A percentile compares a stretch with the other conserved stretches of the same genome.
Evolutionary conservation across 2,888 invertebrate genomes (phyloP).

Genomic region (Noctuana brunneofusca): DNA sequence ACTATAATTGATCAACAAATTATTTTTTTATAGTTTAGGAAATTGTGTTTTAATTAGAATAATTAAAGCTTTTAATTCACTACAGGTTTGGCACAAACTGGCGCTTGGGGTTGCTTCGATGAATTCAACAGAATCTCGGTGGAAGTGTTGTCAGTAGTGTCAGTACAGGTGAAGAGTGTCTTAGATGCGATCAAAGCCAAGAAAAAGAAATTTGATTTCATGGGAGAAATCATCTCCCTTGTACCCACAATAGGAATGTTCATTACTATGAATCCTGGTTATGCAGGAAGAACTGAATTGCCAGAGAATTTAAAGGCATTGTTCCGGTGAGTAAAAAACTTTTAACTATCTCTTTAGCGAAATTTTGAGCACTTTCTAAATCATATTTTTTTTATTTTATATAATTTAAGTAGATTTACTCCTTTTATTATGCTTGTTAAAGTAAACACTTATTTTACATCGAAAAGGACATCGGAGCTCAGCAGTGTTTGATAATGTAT

Average conservation of each 20-base stretch:
- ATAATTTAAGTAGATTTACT: no score
- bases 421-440: no score
- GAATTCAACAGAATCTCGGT: conserved; percentile 98
- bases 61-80: not conserved
- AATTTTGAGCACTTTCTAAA: no score
- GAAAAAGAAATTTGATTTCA: conserved; percentile 91
- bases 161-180: conserved; percentile 94
- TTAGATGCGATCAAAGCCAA: conserved; percentile 93
- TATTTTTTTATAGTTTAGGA: no score
- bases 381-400: no score
- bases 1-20: not conserved
- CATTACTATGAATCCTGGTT: conserved; percentile 98
- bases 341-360: no score
- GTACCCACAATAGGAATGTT: conserved; percentile 93
- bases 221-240: conserved; percentile 90
- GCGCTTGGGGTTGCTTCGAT: conserved; percentile 98
- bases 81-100: conserved; percentile 93
- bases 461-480: no score
- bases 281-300: conserved; percentile 94
- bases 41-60: no score
- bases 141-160: conserved; percentile 97
- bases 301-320: conserved; percentile 91
- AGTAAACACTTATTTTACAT: no score
- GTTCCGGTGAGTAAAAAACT: conserved; percentile 72
- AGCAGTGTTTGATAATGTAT: no score